A percentile compares a stretch with the other conserved stretches of the same genome.
These are phyloP conservation scores for Sebastes cheni DNA, from an alignment of 2,797 vertebrate species.

Conservation along the genomic window DNA sequence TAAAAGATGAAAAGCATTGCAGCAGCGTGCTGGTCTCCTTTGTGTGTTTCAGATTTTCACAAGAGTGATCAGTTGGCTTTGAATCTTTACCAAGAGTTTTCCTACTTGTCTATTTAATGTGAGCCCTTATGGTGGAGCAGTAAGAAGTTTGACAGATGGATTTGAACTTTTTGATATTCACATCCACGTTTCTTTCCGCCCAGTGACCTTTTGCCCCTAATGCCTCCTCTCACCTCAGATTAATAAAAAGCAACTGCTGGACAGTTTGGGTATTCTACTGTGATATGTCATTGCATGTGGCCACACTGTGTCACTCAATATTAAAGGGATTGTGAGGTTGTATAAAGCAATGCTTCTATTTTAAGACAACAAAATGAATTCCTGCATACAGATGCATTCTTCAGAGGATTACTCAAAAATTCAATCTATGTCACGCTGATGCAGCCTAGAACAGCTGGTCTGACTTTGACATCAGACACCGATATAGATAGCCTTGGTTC, in stretches of 20 bases:
- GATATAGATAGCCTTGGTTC: constrained; percentile 83
- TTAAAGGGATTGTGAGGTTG: constrained; percentile 71
- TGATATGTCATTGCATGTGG: constrained; percentile 68
- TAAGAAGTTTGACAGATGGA: constrained; percentile 40
- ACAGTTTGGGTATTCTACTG: constrained; percentile 65
- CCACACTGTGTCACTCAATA: constrained; percentile 67
- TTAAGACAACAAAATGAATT: constrained; percentile 81
- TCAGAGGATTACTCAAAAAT: constrained; percentile 83
- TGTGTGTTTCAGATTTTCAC: constrained; percentile 37
- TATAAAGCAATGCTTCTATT: constrained; percentile 77
- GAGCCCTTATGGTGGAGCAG: constrained; percentile 9
- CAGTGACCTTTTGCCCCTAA: constrained; percentile 38
- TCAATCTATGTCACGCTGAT: constrained; percentile 78
- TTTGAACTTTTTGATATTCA: constrained; percentile 48
- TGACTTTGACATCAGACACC: constrained; percentile 82
- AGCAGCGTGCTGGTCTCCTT: not conserved
- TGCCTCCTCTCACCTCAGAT: constrained; percentile 21
- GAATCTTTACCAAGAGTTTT: constrained; percentile 19
- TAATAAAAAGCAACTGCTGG: constrained; percentile 71
- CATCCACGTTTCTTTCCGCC: constrained; percentile 34
- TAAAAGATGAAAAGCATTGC: constrained; percentile 3
- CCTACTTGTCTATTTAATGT: constrained; percentile 8
- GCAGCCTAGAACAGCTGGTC: constrained; percentile 81
- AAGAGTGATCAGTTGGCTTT: constrained; percentile 49
- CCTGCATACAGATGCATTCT: constrained; percentile 81